phyloP scores from a whole-genome alignment of 2,797 vertebrate species.

The Mormyrus hasselquistii region DNA sequence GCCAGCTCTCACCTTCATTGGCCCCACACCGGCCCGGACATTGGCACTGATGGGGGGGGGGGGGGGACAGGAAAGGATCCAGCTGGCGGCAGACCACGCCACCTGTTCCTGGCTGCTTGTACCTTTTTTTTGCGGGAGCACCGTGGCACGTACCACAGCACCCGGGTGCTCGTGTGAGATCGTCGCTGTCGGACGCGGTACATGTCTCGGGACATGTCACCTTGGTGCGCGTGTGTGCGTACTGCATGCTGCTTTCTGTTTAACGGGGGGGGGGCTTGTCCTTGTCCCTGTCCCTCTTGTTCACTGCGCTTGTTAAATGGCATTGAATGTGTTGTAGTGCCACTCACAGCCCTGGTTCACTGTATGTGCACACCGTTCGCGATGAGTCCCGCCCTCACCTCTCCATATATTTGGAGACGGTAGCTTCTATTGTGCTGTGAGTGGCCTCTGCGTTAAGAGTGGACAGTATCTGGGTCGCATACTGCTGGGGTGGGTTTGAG shows the following conservation, averaged over 20 bases:
- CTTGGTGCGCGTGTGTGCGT: not conserved
- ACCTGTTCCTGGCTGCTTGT: not conserved
- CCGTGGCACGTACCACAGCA: not conserved
- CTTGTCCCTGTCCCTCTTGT: not conserved
- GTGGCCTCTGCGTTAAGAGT: not conserved
- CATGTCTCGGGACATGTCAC: not conserved
- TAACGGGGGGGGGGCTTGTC: not conserved
- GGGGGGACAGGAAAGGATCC: not conserved
- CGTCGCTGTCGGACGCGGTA: not conserved
- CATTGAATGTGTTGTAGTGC: not conserved
- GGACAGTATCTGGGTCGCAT: not conserved
- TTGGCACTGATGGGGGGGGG: not conserved
- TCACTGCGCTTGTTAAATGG: not conserved
- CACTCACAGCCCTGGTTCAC: not conserved
- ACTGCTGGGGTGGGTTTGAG: not conserved
- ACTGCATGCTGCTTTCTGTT: not conserved
- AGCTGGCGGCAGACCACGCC: not conserved
- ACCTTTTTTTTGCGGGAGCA: not conserved
- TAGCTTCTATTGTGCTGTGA: constrained; percentile 36
- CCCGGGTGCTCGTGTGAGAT: not conserved
- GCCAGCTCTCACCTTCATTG: not conserved
- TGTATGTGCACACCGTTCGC: not conserved
- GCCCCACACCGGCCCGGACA: not conserved
- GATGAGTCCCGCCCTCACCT: not conserved
- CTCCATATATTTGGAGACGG: constrained; percentile 10